Evolutionary conservation across 1,140 invertebrate species (phyloP), one percentile per base, ranked within the genome.

Genomic region (Drosophila ogumai): DNA sequence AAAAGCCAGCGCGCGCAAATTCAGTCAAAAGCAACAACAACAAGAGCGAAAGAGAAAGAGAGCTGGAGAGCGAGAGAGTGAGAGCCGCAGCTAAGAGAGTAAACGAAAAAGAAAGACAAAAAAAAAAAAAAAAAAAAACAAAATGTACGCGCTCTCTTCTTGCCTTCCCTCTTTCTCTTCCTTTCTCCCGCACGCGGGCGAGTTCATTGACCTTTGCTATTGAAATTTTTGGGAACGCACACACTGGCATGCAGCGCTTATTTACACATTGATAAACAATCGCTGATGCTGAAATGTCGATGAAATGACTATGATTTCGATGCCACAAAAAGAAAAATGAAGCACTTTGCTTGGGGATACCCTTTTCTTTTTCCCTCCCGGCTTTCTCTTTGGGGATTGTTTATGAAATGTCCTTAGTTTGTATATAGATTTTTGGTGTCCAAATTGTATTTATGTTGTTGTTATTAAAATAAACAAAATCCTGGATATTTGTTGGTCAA

Each of bases 181-280:
- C 58, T 68, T 61, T 67, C 44, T 63, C n/a, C 25, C 59, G 28
- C 44, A 65, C 41, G 60, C 55, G 71, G 91, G 91, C 49, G 73
- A 92, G 91, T 92, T 92, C 91, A 91, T 87, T 81, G 84, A 92
- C 88, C 91, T 92, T 92, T 92, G 91, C 91, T 92, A 92, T 92
- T 92, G 91, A 92, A 92, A 92, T 91, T 92, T 90, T 91, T 90
- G 87, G 88, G 88, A 68, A 90, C 80, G 73, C 74, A 73, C 60
- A 75, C 68, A 66, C 50, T 69, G 5, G 25, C 25, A 64, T 36
- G 40, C 22, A 44, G 22, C 38, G 38, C 49, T 81, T 88, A 90
- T 88, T 88, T 88, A 85, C 74, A 88, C 85, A 88, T 88, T 88
- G 85, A 88, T 88, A 88, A 88, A 88, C 85, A 90, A 88, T 81